Evolutionary conservation across 1,140 invertebrate genomes (phyloP), one percentile per base, ranked within the genome.

Genomic region (Cydia strobilella): DNA sequence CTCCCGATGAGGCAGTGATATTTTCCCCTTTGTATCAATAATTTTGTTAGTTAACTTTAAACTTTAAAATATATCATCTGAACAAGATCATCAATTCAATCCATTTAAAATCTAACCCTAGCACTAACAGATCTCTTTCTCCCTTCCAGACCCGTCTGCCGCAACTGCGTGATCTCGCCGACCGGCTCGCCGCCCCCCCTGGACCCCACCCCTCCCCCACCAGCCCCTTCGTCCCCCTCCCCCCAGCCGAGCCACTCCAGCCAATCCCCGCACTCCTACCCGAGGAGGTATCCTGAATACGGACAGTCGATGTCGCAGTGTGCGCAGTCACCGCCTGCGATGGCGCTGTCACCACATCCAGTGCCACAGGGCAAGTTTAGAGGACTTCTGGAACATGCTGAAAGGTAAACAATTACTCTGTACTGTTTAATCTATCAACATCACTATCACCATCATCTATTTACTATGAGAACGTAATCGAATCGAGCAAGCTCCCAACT

Each of bases 71-170:
- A n/a, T n/a, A n/a, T n/a, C n/a, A n/a, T n/a, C n/a, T n/a, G n/a
- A n/a, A n/a, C n/a, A n/a, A n/a, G n/a, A n/a, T n/a, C n/a, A n/a
- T n/a, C n/a, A n/a, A n/a, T n/a, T n/a, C n/a, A n/a, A n/a, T n/a
- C n/a, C n/a, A n/a, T 25, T 25, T 25, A 3, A 25, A 25, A 25
- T 25, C 25, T 27, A 31, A 4, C 31, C 31, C 3, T 25, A 31
- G 31, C 0, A 31, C 31, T 31, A 31, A 31, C 31, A 31, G 6
- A 31, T 31, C 31, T 51, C 18, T 77, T 75, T 76, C 73, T 86
- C 85, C 80, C 80, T 94, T 94, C 73, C 93, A 95, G 95, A 85
- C 94, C 94, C 59, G 94, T 95, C 76, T 94, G 91, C 86, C 88
- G 92, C 77, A 94, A 90, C 91, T 94, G 92, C 91, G 93, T 90